Evolutionary conservation across 2,113 vertebrate genomes (phyloP), one percentile per base, ranked within the genome.

Genomic region (Megaleporinus macrocephalus): DNA sequence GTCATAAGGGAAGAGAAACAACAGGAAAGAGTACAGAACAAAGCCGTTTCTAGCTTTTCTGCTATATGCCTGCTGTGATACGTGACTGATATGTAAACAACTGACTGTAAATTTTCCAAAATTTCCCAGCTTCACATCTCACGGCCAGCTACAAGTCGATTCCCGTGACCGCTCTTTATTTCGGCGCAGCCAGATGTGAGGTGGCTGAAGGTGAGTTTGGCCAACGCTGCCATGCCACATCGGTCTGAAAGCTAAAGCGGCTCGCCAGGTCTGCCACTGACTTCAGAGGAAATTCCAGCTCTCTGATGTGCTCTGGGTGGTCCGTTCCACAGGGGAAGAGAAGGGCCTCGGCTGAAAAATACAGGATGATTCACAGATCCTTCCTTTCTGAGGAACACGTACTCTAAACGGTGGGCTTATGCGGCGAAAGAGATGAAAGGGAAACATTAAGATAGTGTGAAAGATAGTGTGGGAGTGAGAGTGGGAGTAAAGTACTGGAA

Each of bases 221-320:
- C 66, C 66, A 70, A 44, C 12, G 44, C 30, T 44, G 33, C n/a
- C 18, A 61, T 69, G 53, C 65, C 80, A 82, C 80, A 76, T 76
- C 63, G 30, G 30, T 76, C 24, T 24, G 80, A 44, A 22, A 70
- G 65, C 73, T 61, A 70, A 65, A 82, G 11, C 18, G 22, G 66
- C 66, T 70, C 11, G 66, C 66, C 66, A 70, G 80, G 80, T 59
- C 73, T 74, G 61, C 79, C 36, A 85, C 36, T 69, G 78, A 86
- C 78, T 86, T 88, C 78, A 89, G 87, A 89, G 85, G 86, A 89
- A 84, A 89, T 87, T 87, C 85, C 89, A 81, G 33, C 75, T 78
- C 49, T 55, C 74, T 87, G 84, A 87, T 83, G 83, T 88, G 75
- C 63, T 33, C 44, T 86, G 74, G 89, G 81, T 85, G 79, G 75